Evolutionary conservation across 2,113 vertebrate genomes (phyloP).

Genomic region (Geothlypis trichas): DNA sequence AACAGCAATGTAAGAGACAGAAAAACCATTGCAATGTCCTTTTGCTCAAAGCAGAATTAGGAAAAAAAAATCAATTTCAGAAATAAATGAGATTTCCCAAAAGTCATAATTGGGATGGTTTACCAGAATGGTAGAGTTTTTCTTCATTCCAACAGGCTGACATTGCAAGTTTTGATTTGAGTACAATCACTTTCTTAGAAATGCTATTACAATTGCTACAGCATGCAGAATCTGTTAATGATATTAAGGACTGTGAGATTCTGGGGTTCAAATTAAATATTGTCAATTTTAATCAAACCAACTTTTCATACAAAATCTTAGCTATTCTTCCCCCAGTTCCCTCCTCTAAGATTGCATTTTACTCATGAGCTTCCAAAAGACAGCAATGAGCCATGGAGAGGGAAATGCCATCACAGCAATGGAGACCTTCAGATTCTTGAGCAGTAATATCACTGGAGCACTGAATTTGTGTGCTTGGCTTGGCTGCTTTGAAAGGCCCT

Average conservation of each 20-base stretch:
- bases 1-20: neutral
- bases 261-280: neutral
- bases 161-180: neutral
- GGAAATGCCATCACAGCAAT: neutral
- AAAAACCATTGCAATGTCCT: neutral
- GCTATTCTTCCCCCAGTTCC: accelerated
- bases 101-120: neutral
- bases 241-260: neutral
- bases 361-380: neutral
- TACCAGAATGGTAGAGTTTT: neutral
- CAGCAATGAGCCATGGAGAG: neutral
- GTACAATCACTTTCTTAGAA: neutral
- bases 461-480: neutral
- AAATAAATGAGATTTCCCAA: neutral
- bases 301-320: neutral
- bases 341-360: neutral
- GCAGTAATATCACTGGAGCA: neutral
- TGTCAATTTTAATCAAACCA: neutral
- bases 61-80: neutral
- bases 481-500: neutral
- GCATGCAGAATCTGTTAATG: neutral
- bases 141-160: neutral
- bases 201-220: neutral
- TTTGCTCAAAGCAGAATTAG: neutral
- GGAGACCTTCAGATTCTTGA: neutral